These are phyloP conservation scores for Mirza zaza DNA, from an alignment of 2,113 vertebrate genomes.

Conservation along the genomic window DNA sequence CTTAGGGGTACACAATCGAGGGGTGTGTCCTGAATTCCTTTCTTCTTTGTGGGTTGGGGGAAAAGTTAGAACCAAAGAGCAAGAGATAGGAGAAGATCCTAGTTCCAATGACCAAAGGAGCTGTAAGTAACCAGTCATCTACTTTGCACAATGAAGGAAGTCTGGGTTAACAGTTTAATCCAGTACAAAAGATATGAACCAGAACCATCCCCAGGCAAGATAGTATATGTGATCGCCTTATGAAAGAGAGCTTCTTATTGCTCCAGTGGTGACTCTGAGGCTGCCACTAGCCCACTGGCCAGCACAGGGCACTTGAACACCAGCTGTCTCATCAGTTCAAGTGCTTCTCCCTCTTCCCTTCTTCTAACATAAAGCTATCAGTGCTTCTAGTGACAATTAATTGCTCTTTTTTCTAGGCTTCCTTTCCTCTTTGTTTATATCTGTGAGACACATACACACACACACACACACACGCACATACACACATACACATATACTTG, in stretches of 20 bases:
- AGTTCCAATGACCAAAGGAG: background rate
- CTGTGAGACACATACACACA: background rate
- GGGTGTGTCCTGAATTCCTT: background rate
- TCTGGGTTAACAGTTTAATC: background rate
- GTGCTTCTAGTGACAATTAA: background rate
- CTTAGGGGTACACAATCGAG: too few relatives aligned
- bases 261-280: background rate
- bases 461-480: too few relatives aligned
- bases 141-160: background rate
- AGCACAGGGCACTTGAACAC: background rate
- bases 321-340: background rate
- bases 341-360: background rate
- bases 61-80: background rate
- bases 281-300: too few relatives aligned
- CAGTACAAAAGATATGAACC: background rate
- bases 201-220: background rate
- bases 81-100: background rate
- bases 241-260: background rate
- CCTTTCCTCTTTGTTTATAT: background rate
- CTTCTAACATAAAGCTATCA: background rate
- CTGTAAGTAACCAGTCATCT: accelerated
- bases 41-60: background rate
- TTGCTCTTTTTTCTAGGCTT: background rate
- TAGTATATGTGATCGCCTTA: accelerated
- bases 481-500: background rate